Percentiles rank a stretch among this genome's conserved stretches.
Conservation (phyloP, 2,113 vertebrate species). For the Coptodon rendalli region DNA sequence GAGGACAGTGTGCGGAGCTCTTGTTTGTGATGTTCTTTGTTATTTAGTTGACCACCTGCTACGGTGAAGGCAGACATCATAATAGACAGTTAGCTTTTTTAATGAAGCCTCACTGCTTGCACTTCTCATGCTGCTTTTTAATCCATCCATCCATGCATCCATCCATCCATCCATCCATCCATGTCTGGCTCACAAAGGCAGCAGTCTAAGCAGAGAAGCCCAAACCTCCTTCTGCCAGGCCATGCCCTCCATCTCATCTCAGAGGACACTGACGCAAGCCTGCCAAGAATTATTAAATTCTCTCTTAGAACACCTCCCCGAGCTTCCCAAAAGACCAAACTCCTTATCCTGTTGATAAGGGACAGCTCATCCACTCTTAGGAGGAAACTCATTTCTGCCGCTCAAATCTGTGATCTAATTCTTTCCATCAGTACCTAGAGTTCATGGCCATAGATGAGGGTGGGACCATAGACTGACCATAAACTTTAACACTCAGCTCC, state of each 20-base stretch:
- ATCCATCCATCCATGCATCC: neutral
- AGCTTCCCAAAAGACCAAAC: neutral
- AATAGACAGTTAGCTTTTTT: neutral
- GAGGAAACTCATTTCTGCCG: neutral
- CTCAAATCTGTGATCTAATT: neutral
- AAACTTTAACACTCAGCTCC: neutral
- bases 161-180: rapidly evolving
- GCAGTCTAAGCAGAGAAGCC: neutral
- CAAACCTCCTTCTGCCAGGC: neutral
- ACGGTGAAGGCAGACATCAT: neutral
- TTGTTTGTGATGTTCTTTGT: neutral
- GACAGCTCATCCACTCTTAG: neutral
- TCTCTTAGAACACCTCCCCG: neutral
- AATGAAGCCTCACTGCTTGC: neutral
- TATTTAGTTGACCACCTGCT: neutral
- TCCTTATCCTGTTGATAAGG: neutral
- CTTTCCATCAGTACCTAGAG: neutral
- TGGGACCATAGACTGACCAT: neutral
- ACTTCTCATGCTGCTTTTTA: neutral
- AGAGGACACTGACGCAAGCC: neutral
- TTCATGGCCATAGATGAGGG: neutral
- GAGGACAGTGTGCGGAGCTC: neutral
- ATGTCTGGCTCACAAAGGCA: neutral
- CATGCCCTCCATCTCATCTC: neutral
- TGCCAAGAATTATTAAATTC: neutral